Evolutionary conservation across 2,797 vertebrate genomes (phyloP), one percentile per base, ranked within the genome.

Genomic region (Poecilia gillii): DNA sequence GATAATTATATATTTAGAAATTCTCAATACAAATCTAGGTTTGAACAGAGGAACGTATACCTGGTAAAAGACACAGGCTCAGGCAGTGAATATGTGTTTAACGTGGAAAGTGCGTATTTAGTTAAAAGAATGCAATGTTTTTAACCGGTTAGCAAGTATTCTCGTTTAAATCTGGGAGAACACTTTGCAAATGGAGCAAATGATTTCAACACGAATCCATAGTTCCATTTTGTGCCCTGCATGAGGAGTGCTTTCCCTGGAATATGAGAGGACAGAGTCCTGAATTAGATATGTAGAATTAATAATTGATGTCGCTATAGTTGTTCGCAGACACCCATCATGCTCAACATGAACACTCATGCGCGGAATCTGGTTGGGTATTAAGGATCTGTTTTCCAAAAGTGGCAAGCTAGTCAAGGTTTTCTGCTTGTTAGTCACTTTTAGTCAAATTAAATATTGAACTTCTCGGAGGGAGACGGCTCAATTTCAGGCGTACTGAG

Each of bases 251-350:
- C 79, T 76, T 78, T 88, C 77, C 81, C 71, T 64, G 62, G 74
- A 84, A 88, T 88, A 80, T 91, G 80, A 90, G 81, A 86, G 83
- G 85, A 84, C 75, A 80, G 74, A 81, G 86, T 91, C 81, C 77
- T 91, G 85, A 92, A 91, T 93, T 92, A 92, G 88, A 92, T 73
- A 90, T 92, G 76, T 86, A 85, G 73, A 88, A 90, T 92, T 77
- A 93, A 94, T 93, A 90, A 92, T 94, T 89, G 36, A 94, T 91
- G 76, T 72, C 0, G 1, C 81, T 76, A 81, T 76, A 81, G 77
- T 87, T 55, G 5, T 87, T 83, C 77, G 73, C 49, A 85, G 82
- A 80, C 85, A 84, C 62, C 6, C 46, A 41, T 72, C 36, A 78
- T 81, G 72, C 46, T 68, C 57, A 45, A 55, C 49, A 31, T 28